phyloP scores from a whole-genome alignment of 2,797 vertebrate species.

The Peromyscus nudipes region DNA sequence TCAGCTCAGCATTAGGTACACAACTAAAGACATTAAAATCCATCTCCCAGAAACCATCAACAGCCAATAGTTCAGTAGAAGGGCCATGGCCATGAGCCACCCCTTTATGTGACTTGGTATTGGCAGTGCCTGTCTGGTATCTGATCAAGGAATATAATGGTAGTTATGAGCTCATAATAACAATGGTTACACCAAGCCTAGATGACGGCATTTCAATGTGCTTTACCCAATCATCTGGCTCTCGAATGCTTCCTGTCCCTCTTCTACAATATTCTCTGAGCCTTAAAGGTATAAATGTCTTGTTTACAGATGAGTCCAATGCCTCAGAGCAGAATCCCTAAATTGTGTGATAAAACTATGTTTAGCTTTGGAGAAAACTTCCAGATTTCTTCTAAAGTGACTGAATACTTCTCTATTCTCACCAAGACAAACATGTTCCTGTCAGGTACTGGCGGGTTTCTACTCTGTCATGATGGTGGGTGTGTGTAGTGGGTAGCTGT shows the following conservation, averaged over 20 bases:
- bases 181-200: not conserved
- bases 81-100: not conserved
- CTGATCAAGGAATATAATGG: not conserved
- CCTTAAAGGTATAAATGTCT: too few species aligned
- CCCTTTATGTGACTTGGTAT: too few species aligned
- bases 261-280: too few species aligned
- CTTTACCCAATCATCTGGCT: not conserved
- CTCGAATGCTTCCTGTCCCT: not conserved
- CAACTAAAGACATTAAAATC: not conserved
- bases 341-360: not conserved
- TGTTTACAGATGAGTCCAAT: not conserved
- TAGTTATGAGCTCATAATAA: not conserved
- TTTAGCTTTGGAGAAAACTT: constrained; percentile 6
- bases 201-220: not conserved
- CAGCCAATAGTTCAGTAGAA: not conserved
- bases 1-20: not conserved
- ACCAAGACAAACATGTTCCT: not conserved
- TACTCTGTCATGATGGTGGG: not conserved
- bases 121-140: not conserved
- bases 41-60: not conserved
- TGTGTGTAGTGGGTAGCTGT: not conserved
- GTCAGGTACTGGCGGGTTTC: not conserved
- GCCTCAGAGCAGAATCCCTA: not conserved
- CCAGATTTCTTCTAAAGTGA: not conserved
- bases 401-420: not conserved